Percentiles rank a stretch among this genome's conserved stretches.
Evolutionary conservation across 2,888 invertebrate species (phyloP).

Genomic region (Leptopilina drosophilae): DNA sequence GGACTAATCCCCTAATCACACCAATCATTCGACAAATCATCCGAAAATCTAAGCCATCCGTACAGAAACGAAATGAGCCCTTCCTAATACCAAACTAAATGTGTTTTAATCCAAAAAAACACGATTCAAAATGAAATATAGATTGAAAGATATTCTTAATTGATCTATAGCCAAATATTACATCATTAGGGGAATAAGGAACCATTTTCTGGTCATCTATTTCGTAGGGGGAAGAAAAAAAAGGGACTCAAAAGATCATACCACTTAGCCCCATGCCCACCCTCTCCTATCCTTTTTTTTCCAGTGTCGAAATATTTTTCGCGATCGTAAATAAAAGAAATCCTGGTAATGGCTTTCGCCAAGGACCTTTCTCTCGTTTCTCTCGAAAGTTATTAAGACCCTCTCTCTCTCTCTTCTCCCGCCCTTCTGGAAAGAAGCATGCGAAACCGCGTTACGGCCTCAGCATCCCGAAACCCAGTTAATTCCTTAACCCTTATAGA

Average conservation of each 20-base stretch:
- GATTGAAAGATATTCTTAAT: constrained; percentile 63
- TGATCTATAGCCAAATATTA: constrained; percentile 74
- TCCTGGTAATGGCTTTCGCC: constrained; percentile 75
- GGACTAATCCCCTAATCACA: not conserved
- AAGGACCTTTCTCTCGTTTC: constrained; percentile 58
- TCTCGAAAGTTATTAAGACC: constrained; percentile 54
- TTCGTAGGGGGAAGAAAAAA: constrained; percentile 57
- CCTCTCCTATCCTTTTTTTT: constrained; percentile 15
- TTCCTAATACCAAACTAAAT: not conserved
- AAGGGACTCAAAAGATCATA: constrained; percentile 66
- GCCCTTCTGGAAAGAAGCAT: too few species aligned
- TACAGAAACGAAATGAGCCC: not conserved
- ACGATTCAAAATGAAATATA: constrained; percentile 21
- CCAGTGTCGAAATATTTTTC: constrained; percentile 59
- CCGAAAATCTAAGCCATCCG: not conserved
- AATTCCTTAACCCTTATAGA: constrained; percentile 76
- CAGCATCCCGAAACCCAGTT: constrained; percentile 61
- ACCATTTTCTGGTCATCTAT: constrained; percentile 64
- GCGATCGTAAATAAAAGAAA: constrained; percentile 76
- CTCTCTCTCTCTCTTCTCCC: constrained; percentile 51
- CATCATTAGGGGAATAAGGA: constrained; percentile 62
- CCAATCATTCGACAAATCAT: not conserved
- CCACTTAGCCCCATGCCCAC: constrained; percentile 64
- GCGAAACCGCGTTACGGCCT: constrained; percentile 52
- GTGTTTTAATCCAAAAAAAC: not conserved